phyloP scores from a whole-genome alignment of 1,140 invertebrate species.

The Bemisia tabaci region DNA sequence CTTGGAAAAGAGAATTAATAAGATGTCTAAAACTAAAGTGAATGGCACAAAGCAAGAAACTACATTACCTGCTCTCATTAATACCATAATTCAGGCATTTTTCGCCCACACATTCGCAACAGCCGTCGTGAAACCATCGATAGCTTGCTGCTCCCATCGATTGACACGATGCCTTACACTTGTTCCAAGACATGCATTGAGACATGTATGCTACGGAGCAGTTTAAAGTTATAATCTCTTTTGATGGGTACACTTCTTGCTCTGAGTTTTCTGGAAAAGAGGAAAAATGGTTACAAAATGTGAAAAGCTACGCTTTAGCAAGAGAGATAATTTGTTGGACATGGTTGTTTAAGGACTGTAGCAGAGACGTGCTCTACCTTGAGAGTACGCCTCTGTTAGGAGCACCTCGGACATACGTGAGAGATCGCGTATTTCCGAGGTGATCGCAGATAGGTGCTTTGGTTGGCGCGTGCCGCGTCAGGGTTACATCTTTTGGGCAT shows the following conservation, averaged over 20 bases:
- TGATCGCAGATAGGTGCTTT: too few species aligned
- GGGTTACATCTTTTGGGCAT: too few species aligned
- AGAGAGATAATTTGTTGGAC: background rate
- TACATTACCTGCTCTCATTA: constrained; percentile 54
- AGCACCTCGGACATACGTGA: too few species aligned
- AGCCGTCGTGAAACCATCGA: constrained; percentile 90
- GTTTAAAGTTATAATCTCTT: constrained; percentile 57
- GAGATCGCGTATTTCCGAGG: too few species aligned
- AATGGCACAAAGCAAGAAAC: background rate
- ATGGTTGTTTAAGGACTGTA: constrained; percentile 2
- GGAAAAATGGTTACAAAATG: too few species aligned
- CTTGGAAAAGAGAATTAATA: too few species aligned
- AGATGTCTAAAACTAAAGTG: background rate
- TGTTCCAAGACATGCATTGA: constrained; percentile 76
- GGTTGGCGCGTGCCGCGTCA: too few species aligned
- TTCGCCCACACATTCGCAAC: constrained; percentile 84
- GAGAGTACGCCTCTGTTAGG: too few species aligned
- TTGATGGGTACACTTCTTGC: constrained; percentile 40
- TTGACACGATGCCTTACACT: constrained; percentile 64
- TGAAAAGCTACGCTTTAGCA: background rate
- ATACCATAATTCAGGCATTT: constrained; percentile 86
- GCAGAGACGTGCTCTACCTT: too few species aligned
- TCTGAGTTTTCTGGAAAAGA: constrained; percentile 43
- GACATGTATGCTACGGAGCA: constrained; percentile 88
- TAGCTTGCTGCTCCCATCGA: constrained; percentile 60